phyloP scores from a whole-genome alignment of 2,888 invertebrate genomes.

The Agrochola lychnidis region DNA sequence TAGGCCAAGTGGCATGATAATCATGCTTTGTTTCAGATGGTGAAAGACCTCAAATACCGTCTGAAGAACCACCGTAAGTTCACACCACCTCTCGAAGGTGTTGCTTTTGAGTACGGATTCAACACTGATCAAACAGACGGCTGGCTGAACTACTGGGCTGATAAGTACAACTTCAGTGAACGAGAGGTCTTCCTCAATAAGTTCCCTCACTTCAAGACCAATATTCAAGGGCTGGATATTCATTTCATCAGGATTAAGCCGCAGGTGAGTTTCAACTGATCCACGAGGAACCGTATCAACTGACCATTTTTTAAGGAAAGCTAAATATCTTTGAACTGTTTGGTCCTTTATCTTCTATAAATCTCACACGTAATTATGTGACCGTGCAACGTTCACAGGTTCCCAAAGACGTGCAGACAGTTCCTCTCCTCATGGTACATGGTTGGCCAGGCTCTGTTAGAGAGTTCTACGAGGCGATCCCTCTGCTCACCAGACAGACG shows the following conservation, averaged over 20 bases:
- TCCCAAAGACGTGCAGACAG: conserved; percentile 79
- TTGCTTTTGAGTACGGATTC: conserved; percentile 95
- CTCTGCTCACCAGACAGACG: conserved; percentile 90
- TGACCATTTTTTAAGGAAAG: background rate
- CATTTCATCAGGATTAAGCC: conserved; percentile 93
- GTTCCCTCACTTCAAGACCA: conserved; percentile 94
- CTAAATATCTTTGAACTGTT: too few relatives aligned
- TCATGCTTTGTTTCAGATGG: conserved; percentile 73
- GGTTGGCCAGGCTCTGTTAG: conserved; percentile 97
- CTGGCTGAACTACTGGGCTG: conserved; percentile 94
- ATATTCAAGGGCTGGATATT: conserved; percentile 93
- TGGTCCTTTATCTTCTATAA: background rate
- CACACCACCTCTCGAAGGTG: conserved; percentile 92
- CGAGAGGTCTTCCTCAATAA: conserved; percentile 93
- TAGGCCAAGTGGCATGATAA: background rate
- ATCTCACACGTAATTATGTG: background rate
- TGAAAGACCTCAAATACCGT: conserved; percentile 78
- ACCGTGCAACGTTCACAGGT: conserved; percentile 73
- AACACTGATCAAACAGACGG: conserved; percentile 92
- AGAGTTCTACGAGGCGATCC: conserved; percentile 95
- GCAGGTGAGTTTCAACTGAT: conserved; percentile 68
- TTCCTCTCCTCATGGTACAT: conserved; percentile 94
- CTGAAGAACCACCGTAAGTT: conserved; percentile 75
- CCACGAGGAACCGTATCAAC: background rate
- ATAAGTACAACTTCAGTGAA: conserved; percentile 92